Conservation (phyloP, 1,140 invertebrate species). For the Drosophila miranda region DNA sequence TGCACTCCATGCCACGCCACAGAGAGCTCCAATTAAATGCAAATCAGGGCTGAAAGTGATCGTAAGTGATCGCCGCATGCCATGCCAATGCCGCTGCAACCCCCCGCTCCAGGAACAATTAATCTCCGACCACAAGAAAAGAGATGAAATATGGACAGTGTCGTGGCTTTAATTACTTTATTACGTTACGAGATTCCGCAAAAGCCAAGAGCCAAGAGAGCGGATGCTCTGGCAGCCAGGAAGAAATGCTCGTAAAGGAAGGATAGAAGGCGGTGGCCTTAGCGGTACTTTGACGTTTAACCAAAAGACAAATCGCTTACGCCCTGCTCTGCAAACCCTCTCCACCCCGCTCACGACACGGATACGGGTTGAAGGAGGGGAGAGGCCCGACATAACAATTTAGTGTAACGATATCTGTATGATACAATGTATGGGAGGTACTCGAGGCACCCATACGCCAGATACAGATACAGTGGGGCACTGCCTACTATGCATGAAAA, state of each 20-base stretch:
- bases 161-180: conserved; percentile 78
- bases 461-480: conserved; percentile 1
- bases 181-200: conserved; percentile 40
- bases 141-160: conserved; percentile 65
- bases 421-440: conserved; percentile 21
- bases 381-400: conserved; percentile 57
- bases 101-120: conserved; percentile 30
- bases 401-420: conserved; percentile 56
- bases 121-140: conserved; percentile 44
- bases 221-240: not conserved
- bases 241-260: conserved; percentile 2
- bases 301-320: conserved; percentile 71
- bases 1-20: too few species aligned
- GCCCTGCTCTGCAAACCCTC: conserved; percentile 26
- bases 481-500: conserved; percentile 16
- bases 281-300: conserved; percentile 67
- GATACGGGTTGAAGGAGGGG: too few species aligned
- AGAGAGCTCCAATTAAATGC: conserved; percentile 48
- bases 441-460: conserved; percentile 2
- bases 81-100: not conserved
- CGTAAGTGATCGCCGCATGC: conserved; percentile 1
- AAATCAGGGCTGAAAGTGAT: conserved; percentile 39
- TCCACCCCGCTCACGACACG: too few species aligned
- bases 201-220: not conserved
- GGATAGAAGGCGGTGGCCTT: conserved; percentile 49